These are phyloP conservation scores for Gymnoscopelus microlampas DNA, from an alignment of 2,797 vertebrate species.

Conservation along the genomic window DNA sequence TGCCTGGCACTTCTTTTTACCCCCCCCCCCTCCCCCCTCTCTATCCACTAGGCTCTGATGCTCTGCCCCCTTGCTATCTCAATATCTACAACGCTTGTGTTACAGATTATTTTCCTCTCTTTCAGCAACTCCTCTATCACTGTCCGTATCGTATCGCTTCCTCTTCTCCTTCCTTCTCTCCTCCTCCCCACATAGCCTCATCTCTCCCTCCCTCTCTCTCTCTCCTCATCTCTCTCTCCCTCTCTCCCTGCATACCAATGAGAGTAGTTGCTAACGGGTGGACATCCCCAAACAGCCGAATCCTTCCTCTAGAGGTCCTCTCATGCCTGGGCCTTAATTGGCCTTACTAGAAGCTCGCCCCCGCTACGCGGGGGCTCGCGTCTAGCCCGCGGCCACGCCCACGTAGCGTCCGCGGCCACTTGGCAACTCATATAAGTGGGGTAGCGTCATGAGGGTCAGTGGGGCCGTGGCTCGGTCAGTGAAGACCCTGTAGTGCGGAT, in stretches of 20 bases:
- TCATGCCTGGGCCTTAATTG: conserved; percentile 41
- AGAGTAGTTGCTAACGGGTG: conserved; percentile 32
- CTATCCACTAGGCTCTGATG: conserved; percentile 21
- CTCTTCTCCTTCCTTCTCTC: conserved; percentile 1
- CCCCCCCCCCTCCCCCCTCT: conserved; percentile 38
- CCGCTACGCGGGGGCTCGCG: too few relatives aligned
- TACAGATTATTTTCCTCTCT: conserved; percentile 12
- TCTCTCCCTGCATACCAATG: conserved; percentile 44
- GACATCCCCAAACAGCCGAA: conserved; percentile 9
- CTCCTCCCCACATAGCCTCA: not conserved
- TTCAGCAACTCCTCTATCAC: conserved; percentile 7
- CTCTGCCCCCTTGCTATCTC: conserved; percentile 20
- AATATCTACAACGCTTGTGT: not conserved
- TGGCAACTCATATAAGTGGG: too few relatives aligned
- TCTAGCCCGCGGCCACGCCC: too few relatives aligned
- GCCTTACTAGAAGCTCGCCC: too few relatives aligned
- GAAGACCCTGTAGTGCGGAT: too few relatives aligned
- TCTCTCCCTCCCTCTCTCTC: conserved; percentile 4
- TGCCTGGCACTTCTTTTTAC: conserved; percentile 26
- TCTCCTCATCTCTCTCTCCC: not conserved
- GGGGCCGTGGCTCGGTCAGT: too few relatives aligned
- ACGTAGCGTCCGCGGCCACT: too few relatives aligned
- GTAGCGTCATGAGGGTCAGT: too few relatives aligned
- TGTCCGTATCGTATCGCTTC: conserved; percentile 3
- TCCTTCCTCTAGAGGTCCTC: conserved; percentile 17